phyloP scores from a whole-genome alignment of 2,888 invertebrate genomes.

The Mythimna lalbum region DNA sequence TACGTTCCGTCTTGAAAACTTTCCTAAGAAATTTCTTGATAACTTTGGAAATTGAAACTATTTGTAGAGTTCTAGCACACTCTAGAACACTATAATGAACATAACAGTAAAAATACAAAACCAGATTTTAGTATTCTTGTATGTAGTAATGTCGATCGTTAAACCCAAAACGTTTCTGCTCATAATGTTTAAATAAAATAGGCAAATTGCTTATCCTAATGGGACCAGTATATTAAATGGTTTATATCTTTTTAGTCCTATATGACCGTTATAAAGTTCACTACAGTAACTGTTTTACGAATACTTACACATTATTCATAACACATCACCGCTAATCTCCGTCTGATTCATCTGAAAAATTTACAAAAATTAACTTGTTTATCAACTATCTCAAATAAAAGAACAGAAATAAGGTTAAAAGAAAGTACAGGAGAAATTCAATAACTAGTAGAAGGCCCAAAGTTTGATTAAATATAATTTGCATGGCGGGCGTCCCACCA shows the following conservation, averaged over 20 bases:
- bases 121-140: constrained; percentile 13
- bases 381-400: constrained; percentile 47
- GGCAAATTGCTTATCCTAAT: constrained; percentile 20
- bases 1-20: neutral
- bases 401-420: constrained; percentile 32
- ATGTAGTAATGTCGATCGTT: constrained; percentile 21
- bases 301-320: constrained; percentile 40
- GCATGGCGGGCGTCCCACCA: constrained; percentile 80
- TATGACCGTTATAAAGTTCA: neutral
- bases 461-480: constrained; percentile 87
- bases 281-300: too few relatives aligned
- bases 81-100: constrained; percentile 29
- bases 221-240: constrained; percentile 7
- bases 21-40: neutral
- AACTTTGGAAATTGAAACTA: neutral
- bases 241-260: constrained; percentile 6
- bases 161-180: constrained; percentile 35
- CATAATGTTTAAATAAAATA: constrained; percentile 30
- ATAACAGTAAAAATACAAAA: constrained; percentile 1
- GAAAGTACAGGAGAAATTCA: constrained; percentile 73
- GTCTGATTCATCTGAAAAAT: constrained; percentile 50
- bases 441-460: constrained; percentile 71
- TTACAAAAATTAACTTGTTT: constrained; percentile 9
- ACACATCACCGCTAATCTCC: constrained; percentile 23
- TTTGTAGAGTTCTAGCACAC: neutral